Evolutionary conservation across 2,797 vertebrate genomes (phyloP).

Genomic region (Mionectes olivaceus): DNA sequence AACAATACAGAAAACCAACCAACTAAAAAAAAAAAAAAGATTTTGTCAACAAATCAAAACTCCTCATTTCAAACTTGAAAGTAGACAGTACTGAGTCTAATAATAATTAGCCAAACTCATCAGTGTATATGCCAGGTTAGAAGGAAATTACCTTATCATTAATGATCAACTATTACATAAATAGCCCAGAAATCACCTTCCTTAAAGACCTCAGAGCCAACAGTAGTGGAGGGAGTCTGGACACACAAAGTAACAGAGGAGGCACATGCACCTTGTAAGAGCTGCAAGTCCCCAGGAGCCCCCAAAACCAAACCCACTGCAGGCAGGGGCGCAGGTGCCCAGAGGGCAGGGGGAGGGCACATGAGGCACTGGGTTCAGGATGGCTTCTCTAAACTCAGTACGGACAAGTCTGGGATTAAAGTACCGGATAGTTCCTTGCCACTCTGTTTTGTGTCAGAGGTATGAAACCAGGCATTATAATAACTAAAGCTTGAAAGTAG

Average conservation of each 20-base stretch:
- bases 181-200: neutral
- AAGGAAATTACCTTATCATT: neutral
- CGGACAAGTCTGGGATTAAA: neutral
- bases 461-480: neutral
- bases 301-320: fast-evolving
- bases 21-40: too few species aligned
- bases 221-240: neutral
- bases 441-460: neutral
- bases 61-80: neutral
- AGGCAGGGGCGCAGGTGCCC: fast-evolving
- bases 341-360: neutral
- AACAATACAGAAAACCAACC: too few species aligned
- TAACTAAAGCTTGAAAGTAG: neutral
- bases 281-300: neutral
- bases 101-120: neutral
- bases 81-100: neutral
- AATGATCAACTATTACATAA: neutral
- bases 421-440: neutral
- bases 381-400: fast-evolving
- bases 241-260: neutral
- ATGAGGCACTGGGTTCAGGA: fast-evolving
- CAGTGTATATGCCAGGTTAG: neutral
- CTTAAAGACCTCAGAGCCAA: neutral
- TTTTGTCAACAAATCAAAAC: neutral
- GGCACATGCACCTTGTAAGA: fast-evolving